Evolutionary conservation across 2,797 vertebrate genomes (phyloP).

Genomic region (Vespertilio murinus): DNA sequence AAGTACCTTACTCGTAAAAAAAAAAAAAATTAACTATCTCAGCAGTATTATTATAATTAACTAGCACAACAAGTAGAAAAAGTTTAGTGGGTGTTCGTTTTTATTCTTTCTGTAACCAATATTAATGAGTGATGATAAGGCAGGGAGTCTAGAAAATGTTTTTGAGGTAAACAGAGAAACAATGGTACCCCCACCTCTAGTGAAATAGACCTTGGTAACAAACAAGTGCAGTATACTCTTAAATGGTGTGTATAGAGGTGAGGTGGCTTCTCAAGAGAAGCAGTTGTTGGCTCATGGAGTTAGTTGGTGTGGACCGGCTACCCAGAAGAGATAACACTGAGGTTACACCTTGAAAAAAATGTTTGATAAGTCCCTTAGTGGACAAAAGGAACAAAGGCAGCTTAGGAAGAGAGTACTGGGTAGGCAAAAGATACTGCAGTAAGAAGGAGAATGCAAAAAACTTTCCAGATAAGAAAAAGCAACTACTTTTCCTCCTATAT

Average conservation of each 20-base stretch:
- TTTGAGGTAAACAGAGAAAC: background rate
- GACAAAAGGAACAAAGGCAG: background rate
- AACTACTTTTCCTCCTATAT: background rate
- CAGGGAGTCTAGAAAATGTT: background rate
- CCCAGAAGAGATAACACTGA: background rate
- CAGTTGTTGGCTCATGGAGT: background rate
- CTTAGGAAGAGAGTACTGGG: background rate
- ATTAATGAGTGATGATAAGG: background rate
- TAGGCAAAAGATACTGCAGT: background rate
- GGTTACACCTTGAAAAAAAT: background rate
- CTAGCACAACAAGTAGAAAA: background rate
- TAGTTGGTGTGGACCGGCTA: background rate
- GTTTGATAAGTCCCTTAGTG: background rate
- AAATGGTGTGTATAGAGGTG: background rate
- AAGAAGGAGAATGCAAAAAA: slow-evolving; percentile 1
- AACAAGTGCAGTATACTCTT: too few species aligned
- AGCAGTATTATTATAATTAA: background rate
- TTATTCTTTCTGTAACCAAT: slow-evolving; percentile 1
- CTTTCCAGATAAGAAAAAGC: background rate
- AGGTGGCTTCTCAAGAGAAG: background rate
- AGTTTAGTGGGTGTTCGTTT: background rate
- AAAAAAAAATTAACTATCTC: background rate
- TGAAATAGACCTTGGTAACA: background rate
- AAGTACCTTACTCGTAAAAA: background rate
- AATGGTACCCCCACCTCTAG: background rate